Conservation (phyloP, 2,888 invertebrate species). For the Hirtodrosophila confusa region DNA sequence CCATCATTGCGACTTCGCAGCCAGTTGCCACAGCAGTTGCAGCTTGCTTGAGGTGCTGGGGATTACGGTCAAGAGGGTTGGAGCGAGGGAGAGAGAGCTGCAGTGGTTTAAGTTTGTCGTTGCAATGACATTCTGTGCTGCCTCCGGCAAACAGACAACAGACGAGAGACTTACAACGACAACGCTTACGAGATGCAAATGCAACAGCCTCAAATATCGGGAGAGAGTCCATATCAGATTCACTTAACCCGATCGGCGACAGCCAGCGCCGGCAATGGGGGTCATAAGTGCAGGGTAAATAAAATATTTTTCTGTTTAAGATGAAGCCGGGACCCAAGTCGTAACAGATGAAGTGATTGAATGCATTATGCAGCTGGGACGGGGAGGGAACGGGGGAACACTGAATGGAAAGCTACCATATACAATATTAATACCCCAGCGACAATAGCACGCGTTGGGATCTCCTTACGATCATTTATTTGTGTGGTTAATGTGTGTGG, state of each 20-base stretch:
- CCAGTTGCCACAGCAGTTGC: slow-evolving; percentile 17
- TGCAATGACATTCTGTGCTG: slow-evolving; percentile 60
- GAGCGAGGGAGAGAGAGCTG: slow-evolving; percentile 1
- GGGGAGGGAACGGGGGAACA: slow-evolving; percentile 6
- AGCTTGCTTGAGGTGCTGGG: slow-evolving; percentile 16
- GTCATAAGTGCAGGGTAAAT: slow-evolving; percentile 79
- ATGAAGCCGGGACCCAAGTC: slow-evolving; percentile 31
- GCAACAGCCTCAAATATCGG: slow-evolving; percentile 34
- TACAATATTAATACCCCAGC: slow-evolving; percentile 14
- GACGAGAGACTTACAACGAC: slow-evolving; percentile 26
- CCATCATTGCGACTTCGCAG: slow-evolving; percentile 47
- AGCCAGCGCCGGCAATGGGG: slow-evolving; percentile 59
- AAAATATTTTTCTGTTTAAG: slow-evolving; percentile 61
- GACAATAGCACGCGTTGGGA: slow-evolving; percentile 73
- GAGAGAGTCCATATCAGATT: slow-evolving; percentile 67
- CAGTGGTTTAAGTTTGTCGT: slow-evolving; percentile 29
- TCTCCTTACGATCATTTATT: slow-evolving; percentile 37
- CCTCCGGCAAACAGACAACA: slow-evolving; percentile 26
- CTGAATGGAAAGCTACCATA: slow-evolving; percentile 30
- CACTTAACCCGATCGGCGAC: slow-evolving; percentile 74
- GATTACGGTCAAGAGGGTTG: slow-evolving; percentile 21
- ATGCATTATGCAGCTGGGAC: slow-evolving; percentile 55
- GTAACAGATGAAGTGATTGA: slow-evolving; percentile 76
- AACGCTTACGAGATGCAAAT: slow-evolving; percentile 52
- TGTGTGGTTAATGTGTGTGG: slow-evolving; percentile 10